Evolutionary conservation across 2,888 invertebrate genomes (phyloP).

Genomic region (Drosophila mercatorum): DNA sequence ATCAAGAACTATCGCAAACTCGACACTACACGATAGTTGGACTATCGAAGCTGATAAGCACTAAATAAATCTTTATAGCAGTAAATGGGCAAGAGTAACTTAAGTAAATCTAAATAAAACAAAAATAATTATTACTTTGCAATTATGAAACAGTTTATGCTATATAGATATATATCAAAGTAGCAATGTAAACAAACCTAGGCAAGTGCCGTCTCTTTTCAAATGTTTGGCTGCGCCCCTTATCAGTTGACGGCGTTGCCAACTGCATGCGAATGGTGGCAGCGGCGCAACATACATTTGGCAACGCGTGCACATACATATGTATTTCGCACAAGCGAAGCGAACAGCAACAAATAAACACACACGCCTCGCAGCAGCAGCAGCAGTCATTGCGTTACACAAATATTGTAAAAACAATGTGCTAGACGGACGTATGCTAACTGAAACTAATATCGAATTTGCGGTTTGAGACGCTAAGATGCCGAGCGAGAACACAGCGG

Average conservation of each 20-base stretch:
- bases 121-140: background rate
- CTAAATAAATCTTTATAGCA: background rate
- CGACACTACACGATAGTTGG: background rate
- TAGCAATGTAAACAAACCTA: constrained; percentile 1
- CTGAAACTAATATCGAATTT: constrained; percentile 15
- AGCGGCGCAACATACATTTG: constrained; percentile 27
- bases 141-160: background rate
- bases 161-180: no score
- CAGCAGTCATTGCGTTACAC: constrained; percentile 8
- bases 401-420: constrained; percentile 28
- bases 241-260: constrained; percentile 56
- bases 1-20: constrained; percentile 1
- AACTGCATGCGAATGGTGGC: constrained; percentile 23
- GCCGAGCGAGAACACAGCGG: constrained; percentile 22
- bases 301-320: constrained; percentile 45
- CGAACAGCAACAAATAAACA: constrained; percentile 53
- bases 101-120: background rate
- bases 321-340: constrained; percentile 51
- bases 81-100: background rate
- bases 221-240: constrained; percentile 32
- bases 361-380: constrained; percentile 10
- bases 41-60: background rate
- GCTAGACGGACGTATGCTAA: constrained; percentile 24
- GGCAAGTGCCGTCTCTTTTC: constrained; percentile 12
- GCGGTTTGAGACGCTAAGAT: constrained; percentile 30